Evolutionary conservation across 2,888 invertebrate genomes (phyloP).

Genomic region (Cepaea hortensis): DNA sequence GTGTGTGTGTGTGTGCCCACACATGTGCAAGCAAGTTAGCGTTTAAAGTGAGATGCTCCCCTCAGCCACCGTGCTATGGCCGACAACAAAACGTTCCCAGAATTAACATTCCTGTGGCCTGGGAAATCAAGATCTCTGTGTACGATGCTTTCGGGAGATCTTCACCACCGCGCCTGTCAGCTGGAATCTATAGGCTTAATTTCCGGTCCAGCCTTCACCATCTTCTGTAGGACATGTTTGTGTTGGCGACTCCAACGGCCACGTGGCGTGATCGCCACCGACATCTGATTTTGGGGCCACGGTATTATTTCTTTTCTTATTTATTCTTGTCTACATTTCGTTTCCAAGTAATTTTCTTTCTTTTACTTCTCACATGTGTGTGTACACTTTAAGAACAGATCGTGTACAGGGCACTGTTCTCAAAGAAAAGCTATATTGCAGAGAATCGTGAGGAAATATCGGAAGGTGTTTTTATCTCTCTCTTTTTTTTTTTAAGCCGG

Average conservation of each 20-base stretch:
- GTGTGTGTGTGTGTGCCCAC: neutral
- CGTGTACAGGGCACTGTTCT: no score
- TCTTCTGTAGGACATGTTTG: conserved; percentile 34
- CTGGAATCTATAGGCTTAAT: conserved; percentile 43
- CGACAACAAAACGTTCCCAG: conserved; percentile 3
- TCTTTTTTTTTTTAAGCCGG: no score
- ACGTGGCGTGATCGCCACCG: conserved; percentile 30
- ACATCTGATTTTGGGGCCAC: conserved; percentile 30
- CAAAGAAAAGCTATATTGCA: no score
- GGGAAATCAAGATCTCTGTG: conserved; percentile 28
- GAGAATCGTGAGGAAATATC: no score
- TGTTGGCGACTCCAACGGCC: conserved; percentile 17
- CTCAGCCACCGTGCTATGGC: neutral
- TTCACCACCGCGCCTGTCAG: conserved; percentile 29
- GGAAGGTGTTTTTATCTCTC: no score
- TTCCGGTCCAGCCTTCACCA: conserved; percentile 37
- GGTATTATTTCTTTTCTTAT: neutral
- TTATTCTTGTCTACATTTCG: no score
- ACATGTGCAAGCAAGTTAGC: neutral
- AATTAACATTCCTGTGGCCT: conserved; percentile 6
- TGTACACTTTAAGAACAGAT: no score
- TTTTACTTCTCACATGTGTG: no score
- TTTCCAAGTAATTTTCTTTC: no score
- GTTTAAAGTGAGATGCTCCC: neutral
- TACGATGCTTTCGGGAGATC: conserved; percentile 40